phyloP scores from a whole-genome alignment of 1,140 invertebrate genomes.

The Drosophila serrata region DNA sequence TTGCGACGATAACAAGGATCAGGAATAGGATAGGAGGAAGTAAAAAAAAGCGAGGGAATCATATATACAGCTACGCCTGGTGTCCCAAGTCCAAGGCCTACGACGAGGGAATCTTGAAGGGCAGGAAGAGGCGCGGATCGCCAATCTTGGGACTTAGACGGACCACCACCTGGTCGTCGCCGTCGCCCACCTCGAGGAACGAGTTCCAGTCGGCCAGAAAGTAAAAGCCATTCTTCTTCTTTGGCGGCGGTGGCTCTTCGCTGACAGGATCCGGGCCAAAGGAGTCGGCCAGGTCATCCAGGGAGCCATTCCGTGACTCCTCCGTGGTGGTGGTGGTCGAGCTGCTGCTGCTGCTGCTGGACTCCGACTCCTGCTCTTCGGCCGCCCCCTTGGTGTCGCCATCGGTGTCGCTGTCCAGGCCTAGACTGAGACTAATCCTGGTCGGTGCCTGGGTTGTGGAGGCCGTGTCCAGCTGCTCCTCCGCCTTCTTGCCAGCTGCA shows the following conservation, averaged over 20 bases:
- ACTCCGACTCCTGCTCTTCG: background rate
- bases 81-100: constrained; percentile 43
- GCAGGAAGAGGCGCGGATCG: constrained; percentile 90
- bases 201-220: constrained; percentile 94
- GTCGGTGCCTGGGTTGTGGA: constrained; percentile 58
- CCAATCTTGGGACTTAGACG: constrained; percentile 92
- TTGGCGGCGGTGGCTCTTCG: constrained; percentile 88
- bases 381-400: constrained; percentile 18
- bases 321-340: constrained; percentile 53
- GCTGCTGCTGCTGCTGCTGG: constrained; percentile 5
- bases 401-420: constrained; percentile 30
- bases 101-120: constrained; percentile 88
- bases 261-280: constrained; percentile 88
- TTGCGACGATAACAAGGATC: constrained; percentile 18
- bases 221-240: constrained; percentile 91
- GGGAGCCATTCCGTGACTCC: constrained; percentile 73
- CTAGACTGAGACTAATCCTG: constrained; percentile 56
- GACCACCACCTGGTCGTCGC: constrained; percentile 90
- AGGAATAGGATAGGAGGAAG: background rate
- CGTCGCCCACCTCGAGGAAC: constrained; percentile 93
- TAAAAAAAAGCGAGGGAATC: constrained; percentile 7
- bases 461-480: background rate
- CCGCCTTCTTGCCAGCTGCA: background rate
- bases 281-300: constrained; percentile 89
- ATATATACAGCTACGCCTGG: constrained; percentile 58